Percentiles rank a stretch among this genome's conserved stretches.
Conservation (phyloP, 1,140 invertebrate species). For the Drosophila nigrodunni region DNA sequence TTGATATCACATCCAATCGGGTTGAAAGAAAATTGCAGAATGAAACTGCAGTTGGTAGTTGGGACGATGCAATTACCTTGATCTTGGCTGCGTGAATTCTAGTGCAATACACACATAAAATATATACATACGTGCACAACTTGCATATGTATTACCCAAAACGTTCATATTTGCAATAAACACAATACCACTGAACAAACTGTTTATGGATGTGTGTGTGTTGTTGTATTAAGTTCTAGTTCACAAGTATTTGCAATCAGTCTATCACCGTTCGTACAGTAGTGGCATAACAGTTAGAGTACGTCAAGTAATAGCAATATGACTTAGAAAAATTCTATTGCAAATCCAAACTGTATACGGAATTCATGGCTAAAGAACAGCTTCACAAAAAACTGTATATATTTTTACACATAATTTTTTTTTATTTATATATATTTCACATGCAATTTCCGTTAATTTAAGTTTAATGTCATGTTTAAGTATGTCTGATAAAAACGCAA, state of each 20-base stretch:
- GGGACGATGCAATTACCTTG: conserved; percentile 60
- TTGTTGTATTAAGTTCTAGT: too few relatives aligned
- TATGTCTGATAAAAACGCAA: too few relatives aligned
- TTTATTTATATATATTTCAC: too few relatives aligned
- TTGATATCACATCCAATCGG: conserved; percentile 44
- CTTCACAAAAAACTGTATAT: too few relatives aligned
- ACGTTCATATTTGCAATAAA: conserved; percentile 35
- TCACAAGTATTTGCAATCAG: conserved; percentile 9
- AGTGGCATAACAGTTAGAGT: neutral
- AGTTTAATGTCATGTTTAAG: too few relatives aligned
- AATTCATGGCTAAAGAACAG: too few relatives aligned
- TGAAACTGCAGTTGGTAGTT: conserved; percentile 52
- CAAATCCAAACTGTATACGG: neutral
- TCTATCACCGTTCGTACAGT: conserved; percentile 22
- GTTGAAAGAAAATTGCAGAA: conserved; percentile 48
- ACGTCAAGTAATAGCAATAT: neutral
- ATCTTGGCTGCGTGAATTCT: conserved; percentile 62
- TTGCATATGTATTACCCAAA: conserved; percentile 33
- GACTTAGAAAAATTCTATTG: neutral
- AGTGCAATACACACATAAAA: conserved; percentile 42
- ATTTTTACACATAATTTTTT: too few relatives aligned
- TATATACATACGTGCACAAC: neutral
- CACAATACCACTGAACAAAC: conserved; percentile 16
- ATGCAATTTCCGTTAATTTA: too few relatives aligned
- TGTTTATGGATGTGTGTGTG: neutral